These are phyloP conservation scores for Pseudocheirus occidentalis DNA, from an alignment of 2,797 vertebrate species.

Conservation along the genomic window DNA sequence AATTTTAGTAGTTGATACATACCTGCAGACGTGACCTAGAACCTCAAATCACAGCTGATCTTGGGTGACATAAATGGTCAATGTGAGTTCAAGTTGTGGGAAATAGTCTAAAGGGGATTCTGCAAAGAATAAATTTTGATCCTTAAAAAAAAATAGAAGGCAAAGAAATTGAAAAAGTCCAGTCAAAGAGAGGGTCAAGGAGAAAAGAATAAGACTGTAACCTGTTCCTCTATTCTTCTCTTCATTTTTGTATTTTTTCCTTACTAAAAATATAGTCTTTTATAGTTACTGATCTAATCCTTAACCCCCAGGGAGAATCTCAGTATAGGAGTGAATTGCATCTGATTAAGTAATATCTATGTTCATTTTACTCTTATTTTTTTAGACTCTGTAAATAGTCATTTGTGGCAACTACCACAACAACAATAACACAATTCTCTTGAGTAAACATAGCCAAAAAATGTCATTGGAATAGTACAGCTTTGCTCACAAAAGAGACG, in stretches of 20 bases:
- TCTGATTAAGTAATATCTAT: fast-evolving
- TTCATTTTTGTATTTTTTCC: no score
- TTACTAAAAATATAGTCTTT: fast-evolving
- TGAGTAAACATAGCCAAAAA: background rate
- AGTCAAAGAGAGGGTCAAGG: fast-evolving
- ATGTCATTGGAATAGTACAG: background rate
- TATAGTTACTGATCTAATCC: fast-evolving
- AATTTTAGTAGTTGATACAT: no score
- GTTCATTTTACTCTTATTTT: background rate
- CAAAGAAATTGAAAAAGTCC: background rate
- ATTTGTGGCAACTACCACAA: background rate
- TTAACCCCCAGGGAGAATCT: background rate
- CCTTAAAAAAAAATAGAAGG: background rate
- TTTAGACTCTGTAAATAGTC: background rate
- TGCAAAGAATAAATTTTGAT: background rate
- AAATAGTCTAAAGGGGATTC: no score
- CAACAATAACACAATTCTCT: background rate
- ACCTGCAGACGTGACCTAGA: no score
- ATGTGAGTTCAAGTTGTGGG: no score
- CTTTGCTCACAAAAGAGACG: background rate
- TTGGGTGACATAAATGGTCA: no score
- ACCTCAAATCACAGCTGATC: no score
- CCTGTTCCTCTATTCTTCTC: background rate
- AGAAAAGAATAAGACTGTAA: fast-evolving
- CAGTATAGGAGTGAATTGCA: no score